Evolutionary conservation across 2,797 vertebrate species (phyloP), one percentile per base, ranked within the genome.

Genomic region (Serranus cabrilla): DNA sequence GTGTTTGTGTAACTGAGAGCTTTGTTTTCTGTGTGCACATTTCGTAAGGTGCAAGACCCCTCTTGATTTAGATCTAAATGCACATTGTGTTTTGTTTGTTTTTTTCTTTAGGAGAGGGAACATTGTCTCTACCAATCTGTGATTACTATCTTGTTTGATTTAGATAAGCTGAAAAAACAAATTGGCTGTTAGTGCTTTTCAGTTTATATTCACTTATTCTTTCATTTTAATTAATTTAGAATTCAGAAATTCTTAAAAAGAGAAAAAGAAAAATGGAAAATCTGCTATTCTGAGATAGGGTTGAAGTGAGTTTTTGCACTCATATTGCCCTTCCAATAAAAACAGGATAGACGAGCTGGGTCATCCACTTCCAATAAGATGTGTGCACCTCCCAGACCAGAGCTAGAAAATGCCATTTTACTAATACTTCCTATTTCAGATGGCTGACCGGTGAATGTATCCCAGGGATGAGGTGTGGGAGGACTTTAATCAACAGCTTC

Each of bases 1-100:
- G 93, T 93, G 92, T 94, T 94, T 93, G 87, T 90, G 87, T 87
- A 90, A 92, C 75, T 74, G 69, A 80, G 84, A 82, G 78, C 84
- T 92, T 91, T 87, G 82, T 91, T 91, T 87, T 71, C 51, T 16
- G 56, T 74, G 58, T 80, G 61, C 77, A 71, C 65, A 42, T 78
- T 77, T 80, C 49, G 43, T 63, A 77, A 77, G 88, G 86, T 73
- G 67, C 66, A 80, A 77, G 82, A 82, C 72, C 74, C 40, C 11
- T 59, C 45, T 45, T 74, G 71, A 76, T 89, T 81, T 54, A 60
- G 27, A 72, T 87, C 69, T 70, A 65, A 85, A 66, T 69, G 58
- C 71, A 45, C 17, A 11, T 50, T 65, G 11, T 67, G 43, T 67
- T 77, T 45, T 58, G 18, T 58, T 68, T 69, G 12, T 58, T 37